Conservation (phyloP, 2,797 vertebrate genomes). For the Rhinoraja longicauda region DNA sequence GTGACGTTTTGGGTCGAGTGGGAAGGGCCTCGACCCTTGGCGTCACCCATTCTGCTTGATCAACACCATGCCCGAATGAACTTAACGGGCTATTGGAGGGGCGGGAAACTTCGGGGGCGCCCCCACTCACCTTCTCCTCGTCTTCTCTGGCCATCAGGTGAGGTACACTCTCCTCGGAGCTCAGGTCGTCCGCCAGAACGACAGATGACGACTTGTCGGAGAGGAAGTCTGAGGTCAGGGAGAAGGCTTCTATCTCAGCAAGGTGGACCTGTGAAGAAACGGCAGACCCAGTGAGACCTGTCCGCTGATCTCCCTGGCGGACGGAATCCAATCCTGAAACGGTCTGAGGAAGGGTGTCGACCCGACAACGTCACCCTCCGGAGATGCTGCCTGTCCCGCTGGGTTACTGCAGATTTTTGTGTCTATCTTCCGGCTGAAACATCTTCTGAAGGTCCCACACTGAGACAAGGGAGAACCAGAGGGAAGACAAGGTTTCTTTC, state of each 20-base stretch:
- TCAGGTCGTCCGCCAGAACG: conserved; percentile 80
- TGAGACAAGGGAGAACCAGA: not conserved
- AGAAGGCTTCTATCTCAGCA: conserved; percentile 91
- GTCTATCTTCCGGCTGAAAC: not conserved
- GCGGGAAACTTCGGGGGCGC: too few relatives aligned
- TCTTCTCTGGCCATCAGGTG: conserved; percentile 60
- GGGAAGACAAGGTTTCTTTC: not conserved
- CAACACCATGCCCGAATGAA: too few relatives aligned
- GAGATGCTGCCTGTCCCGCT: too few relatives aligned
- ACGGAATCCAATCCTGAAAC: not conserved
- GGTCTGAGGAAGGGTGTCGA: too few relatives aligned
- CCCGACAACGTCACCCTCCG: too few relatives aligned
- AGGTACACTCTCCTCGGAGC: conserved; percentile 73
- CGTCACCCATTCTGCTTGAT: too few relatives aligned
- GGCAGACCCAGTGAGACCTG: not conserved
- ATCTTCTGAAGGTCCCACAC: not conserved
- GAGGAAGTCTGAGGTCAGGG: conserved; percentile 77
- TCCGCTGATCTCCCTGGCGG: not conserved
- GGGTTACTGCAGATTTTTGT: too few relatives aligned
- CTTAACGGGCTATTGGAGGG: too few relatives aligned
- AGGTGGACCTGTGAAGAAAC: conserved; percentile 78
- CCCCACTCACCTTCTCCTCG: conserved; percentile 62
- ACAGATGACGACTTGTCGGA: conserved; percentile 89
- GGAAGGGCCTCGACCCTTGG: too few relatives aligned
- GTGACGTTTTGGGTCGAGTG: too few relatives aligned